These are phyloP conservation scores for Rissa tridactyla DNA, from an alignment of 2,113 vertebrate species.

Conservation along the genomic window DNA sequence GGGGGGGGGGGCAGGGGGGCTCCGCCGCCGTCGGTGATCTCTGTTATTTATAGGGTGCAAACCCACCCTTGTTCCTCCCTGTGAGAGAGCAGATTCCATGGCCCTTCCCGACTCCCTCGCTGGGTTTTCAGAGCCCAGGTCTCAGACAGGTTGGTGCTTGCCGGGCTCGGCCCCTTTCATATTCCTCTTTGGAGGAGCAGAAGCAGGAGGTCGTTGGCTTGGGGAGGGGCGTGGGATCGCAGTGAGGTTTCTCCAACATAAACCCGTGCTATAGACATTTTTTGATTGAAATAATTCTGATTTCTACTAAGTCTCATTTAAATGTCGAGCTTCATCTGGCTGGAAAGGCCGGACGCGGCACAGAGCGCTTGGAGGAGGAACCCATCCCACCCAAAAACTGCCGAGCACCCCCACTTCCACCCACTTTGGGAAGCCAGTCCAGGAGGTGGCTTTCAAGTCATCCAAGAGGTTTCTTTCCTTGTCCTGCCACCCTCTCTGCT, in stretches of 20 bases:
- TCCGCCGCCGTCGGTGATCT: rapidly evolving
- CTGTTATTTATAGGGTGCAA: background rate
- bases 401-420: background rate
- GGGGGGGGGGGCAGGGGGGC: background rate
- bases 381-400: background rate
- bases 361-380: background rate
- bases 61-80: background rate
- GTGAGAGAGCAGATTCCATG: background rate
- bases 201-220: background rate
- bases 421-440: background rate
- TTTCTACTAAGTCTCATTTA: background rate
- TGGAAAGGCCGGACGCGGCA: background rate
- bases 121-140: background rate
- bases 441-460: background rate
- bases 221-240: background rate
- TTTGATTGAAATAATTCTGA: background rate
- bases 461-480: background rate
- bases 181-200: background rate
- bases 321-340: background rate
- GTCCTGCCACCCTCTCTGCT: background rate
- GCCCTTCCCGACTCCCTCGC: background rate
- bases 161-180: background rate
- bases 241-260: background rate
- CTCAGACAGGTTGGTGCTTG: background rate
- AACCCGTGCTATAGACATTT: background rate